A percentile compares a stretch with the other conserved stretches of the same genome.
phyloP scores from a whole-genome alignment of 2,797 vertebrate species.

The Darevskia nairensis region DNA sequence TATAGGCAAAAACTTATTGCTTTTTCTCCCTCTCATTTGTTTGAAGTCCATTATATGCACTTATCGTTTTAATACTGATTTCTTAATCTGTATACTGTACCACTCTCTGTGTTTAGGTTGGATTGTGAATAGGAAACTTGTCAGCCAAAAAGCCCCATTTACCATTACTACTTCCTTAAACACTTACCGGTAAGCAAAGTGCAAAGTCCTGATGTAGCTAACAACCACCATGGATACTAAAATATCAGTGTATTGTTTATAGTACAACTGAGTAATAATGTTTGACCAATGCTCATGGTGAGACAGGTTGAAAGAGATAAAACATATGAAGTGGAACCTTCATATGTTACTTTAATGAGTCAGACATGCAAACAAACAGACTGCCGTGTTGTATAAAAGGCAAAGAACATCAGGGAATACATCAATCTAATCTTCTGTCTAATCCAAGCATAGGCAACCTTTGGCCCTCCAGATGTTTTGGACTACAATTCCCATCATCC shows the following conservation, averaged over 20 bases:
- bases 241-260: not conserved
- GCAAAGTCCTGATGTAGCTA: not conserved
- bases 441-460: no score
- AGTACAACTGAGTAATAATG: not conserved
- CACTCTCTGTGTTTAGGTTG: not conserved
- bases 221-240: not conserved
- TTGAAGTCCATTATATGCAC: not conserved
- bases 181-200: not conserved
- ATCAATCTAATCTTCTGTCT: no score
- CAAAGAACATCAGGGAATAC: not conserved
- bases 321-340: not conserved
- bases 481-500: no score
- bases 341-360: not conserved
- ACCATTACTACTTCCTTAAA: not conserved
- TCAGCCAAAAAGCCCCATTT: not conserved
- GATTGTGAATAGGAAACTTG: not conserved
- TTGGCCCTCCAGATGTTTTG: no score
- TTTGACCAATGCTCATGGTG: not conserved
- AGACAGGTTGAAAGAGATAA: not conserved
- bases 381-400: not conserved
- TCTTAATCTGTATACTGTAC: not conserved
- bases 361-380: not conserved
- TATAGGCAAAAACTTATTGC: not conserved
- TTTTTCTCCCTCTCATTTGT: not conserved
- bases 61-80: not conserved